These are phyloP conservation scores for Zoanthus sansibaricus DNA, from an alignment of 92 coral and sea anemone genomes.

Conservation along the genomic window DNA sequence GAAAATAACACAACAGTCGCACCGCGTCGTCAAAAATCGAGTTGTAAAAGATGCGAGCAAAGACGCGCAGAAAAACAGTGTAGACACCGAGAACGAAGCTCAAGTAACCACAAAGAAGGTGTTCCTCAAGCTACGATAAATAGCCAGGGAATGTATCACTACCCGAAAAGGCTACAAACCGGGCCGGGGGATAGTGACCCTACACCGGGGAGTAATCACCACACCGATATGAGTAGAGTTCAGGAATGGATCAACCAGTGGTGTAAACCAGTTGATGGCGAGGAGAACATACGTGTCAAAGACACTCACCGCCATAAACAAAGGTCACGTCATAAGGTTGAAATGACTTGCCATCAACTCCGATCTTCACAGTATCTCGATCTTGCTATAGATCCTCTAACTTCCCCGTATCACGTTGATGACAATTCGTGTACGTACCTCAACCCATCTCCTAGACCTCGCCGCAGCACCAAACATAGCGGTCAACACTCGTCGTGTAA, in stretches of 20 bases:
- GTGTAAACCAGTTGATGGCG: conserved; percentile 63
- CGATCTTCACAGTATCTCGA: conserved; percentile 86
- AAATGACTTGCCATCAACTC: conserved; percentile 60
- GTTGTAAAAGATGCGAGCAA: conserved; percentile 76
- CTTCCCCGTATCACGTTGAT: conserved; percentile 88
- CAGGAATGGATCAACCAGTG: conserved; percentile 80
- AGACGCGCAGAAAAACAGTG: conserved; percentile 66
- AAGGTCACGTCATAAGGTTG: conserved; percentile 65
- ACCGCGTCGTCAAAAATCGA: conserved; percentile 63
- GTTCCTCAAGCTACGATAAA: conserved; percentile 51
- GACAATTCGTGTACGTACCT: conserved; percentile 72
- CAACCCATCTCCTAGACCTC: conserved; percentile 78
- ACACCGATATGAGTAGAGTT: conserved; percentile 72
- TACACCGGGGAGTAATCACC: conserved; percentile 49
- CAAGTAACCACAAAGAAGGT: conserved; percentile 26
- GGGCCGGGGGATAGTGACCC: conserved; percentile 96
- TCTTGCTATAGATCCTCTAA: conserved; percentile 87
- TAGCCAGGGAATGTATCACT: conserved; percentile 70
- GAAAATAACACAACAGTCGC: conserved; percentile 28
- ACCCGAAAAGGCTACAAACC: conserved; percentile 91
- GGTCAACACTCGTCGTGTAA: conserved; percentile 65
- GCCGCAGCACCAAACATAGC: conserved; percentile 63
- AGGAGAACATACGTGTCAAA: conserved; percentile 56
- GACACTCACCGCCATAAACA: conserved; percentile 70
- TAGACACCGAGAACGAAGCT: conserved; percentile 44